Conservation (phyloP, 2,797 vertebrate species). For the Malurus leucopterus region DNA sequence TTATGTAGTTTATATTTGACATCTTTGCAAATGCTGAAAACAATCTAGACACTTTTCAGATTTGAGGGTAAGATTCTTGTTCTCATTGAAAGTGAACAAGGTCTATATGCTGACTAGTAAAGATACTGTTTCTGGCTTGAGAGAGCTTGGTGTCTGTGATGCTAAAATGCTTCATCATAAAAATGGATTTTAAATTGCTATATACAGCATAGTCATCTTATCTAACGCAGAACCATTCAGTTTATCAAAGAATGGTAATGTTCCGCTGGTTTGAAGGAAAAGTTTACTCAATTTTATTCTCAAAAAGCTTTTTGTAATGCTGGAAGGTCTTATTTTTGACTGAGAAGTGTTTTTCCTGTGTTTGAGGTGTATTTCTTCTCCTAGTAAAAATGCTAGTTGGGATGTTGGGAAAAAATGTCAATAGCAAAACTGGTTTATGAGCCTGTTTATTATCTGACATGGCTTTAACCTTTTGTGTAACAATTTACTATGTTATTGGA, state of each 20-base stretch:
- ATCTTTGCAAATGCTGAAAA: background rate
- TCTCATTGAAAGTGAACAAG: background rate
- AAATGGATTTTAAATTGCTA: slow-evolving; percentile 6
- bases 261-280: background rate
- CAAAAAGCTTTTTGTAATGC: background rate
- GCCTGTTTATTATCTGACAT: background rate
- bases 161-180: background rate
- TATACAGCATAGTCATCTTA: background rate
- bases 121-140: background rate
- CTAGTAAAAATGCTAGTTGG: background rate
- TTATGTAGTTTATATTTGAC: background rate
- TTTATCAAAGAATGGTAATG: background rate
- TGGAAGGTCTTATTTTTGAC: background rate
- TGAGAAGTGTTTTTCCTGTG: background rate
- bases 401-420: background rate
- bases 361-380: background rate
- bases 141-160: background rate
- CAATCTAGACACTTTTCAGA: background rate
- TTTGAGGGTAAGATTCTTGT: background rate
- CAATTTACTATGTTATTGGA: background rate
- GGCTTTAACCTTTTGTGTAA: background rate
- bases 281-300: background rate
- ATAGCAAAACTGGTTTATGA: background rate
- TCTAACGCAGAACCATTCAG: background rate
- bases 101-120: background rate